Evolutionary conservation across 1,140 invertebrate species (phyloP).

Genomic region (Carcinoscorpius rotundicauda): DNA sequence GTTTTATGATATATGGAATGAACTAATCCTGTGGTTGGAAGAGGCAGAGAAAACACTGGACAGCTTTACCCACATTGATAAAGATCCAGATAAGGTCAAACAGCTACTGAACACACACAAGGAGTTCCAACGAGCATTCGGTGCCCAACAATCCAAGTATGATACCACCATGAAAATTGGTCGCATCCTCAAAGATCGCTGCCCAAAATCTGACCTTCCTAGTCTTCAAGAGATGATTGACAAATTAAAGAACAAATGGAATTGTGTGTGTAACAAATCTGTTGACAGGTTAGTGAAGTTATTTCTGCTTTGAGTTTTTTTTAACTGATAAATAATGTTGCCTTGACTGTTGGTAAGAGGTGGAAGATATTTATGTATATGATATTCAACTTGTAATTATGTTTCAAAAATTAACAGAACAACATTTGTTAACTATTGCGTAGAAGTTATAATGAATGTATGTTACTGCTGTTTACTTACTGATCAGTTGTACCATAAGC

Average conservation of each 20-base stretch:
- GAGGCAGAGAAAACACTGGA: slow-evolving; percentile 65
- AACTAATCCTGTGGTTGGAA: slow-evolving; percentile 63
- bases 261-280: slow-evolving; percentile 81
- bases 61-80: slow-evolving; percentile 38
- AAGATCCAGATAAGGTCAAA: slow-evolving; percentile 89
- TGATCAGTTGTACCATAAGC: no score
- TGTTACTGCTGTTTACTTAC: no score
- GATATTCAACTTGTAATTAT: no score
- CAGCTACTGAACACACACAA: slow-evolving; percentile 76
- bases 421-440: no score
- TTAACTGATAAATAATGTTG: no score
- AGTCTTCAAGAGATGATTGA: slow-evolving; percentile 68
- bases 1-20: slow-evolving; percentile 78
- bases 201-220: slow-evolving; percentile 76
- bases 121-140: slow-evolving; percentile 83
- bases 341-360: no score
- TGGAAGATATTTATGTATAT: no score
- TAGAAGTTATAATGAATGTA: no score
- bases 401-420: no score
- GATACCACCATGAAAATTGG: slow-evolving; percentile 81
- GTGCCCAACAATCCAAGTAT: slow-evolving; percentile 77
- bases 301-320: no score
- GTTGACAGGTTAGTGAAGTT: slow-evolving; percentile 51
- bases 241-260: slow-evolving; percentile 91
- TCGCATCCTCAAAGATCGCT: slow-evolving; percentile 81